phyloP scores from a whole-genome alignment of 2,113 vertebrate genomes.

The Pungitius pungitius region DNA sequence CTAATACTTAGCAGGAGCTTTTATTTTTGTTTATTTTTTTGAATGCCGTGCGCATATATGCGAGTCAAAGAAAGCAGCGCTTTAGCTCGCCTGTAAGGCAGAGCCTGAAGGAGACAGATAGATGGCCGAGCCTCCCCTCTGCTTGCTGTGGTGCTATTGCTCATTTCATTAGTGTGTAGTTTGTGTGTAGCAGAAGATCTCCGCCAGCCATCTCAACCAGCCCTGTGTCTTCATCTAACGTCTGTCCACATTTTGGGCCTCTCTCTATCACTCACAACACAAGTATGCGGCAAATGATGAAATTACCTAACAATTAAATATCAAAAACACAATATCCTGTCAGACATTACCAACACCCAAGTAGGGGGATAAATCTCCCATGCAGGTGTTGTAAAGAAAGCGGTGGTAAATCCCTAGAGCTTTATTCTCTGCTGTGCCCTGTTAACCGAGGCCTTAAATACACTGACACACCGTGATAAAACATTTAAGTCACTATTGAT shows the following conservation, averaged over 20 bases:
- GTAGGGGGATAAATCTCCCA: slow-evolving; percentile 18
- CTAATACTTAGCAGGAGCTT: background rate
- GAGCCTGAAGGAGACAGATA: slow-evolving; percentile 61
- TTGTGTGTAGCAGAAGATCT: slow-evolving; percentile 52
- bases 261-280: slow-evolving; percentile 31
- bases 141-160: slow-evolving; percentile 67
- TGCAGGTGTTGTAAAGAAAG: slow-evolving; percentile 28
- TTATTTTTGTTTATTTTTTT: background rate
- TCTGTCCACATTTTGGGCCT: slow-evolving; percentile 61
- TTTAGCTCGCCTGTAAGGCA: slow-evolving; percentile 30
- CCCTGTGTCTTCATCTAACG: slow-evolving; percentile 75
- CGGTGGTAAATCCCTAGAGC: slow-evolving; percentile 55
- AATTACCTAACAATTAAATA: slow-evolving; percentile 40
- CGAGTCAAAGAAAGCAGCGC: slow-evolving; percentile 1
- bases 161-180: slow-evolving; percentile 75
- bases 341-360: background rate
- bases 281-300: background rate
- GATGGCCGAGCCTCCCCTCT: slow-evolving; percentile 57
- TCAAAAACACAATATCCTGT: background rate
- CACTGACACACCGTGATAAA: slow-evolving; percentile 75
- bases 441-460: slow-evolving; percentile 72
- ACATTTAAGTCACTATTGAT: slow-evolving; percentile 80
- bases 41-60: background rate
- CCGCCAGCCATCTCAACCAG: slow-evolving; percentile 77
- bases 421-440: slow-evolving; percentile 48